Evolutionary conservation across 2,888 invertebrate species (phyloP).

Genomic region (Drosophila anomalipes): DNA sequence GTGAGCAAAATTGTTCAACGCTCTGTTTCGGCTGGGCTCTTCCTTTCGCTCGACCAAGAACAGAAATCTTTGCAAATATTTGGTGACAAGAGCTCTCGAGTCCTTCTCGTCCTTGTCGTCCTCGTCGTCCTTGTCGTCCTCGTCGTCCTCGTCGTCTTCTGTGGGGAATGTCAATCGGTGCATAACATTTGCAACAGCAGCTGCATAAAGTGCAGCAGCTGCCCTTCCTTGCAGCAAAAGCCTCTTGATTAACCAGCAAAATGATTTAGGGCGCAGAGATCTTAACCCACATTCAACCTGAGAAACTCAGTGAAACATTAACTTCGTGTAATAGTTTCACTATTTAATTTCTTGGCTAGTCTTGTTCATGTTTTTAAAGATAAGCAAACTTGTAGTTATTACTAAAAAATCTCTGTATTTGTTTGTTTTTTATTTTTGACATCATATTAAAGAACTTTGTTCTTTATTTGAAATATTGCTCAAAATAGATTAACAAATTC

Average conservation of each 20-base stretch:
- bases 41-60: constrained; percentile 4
- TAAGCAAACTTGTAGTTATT: background rate
- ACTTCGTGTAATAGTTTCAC: background rate
- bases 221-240: constrained; percentile 7
- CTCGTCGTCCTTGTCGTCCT: background rate
- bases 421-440: background rate
- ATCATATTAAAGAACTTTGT: background rate
- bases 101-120: constrained; percentile 16
- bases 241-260: constrained; percentile 14
- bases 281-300: constrained; percentile 28
- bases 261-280: constrained; percentile 14
- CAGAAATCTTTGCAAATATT: constrained; percentile 57
- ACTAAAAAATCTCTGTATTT: background rate
- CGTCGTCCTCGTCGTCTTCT: background rate
- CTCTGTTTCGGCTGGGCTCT: constrained; percentile 34
- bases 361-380: background rate
- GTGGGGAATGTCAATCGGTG: constrained; percentile 56
- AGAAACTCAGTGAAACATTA: background rate
- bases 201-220: constrained; percentile 33
- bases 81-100: constrained; percentile 55
- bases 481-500: background rate
- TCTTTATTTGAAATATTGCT: background rate
- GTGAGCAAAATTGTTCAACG: constrained; percentile 59
- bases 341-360: background rate
- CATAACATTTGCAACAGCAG: constrained; percentile 50